A percentile compares a stretch with the other conserved stretches of the same genome.
phyloP scores from a whole-genome alignment of 2,888 invertebrate genomes.

The Coleophora flavipennella region DNA sequence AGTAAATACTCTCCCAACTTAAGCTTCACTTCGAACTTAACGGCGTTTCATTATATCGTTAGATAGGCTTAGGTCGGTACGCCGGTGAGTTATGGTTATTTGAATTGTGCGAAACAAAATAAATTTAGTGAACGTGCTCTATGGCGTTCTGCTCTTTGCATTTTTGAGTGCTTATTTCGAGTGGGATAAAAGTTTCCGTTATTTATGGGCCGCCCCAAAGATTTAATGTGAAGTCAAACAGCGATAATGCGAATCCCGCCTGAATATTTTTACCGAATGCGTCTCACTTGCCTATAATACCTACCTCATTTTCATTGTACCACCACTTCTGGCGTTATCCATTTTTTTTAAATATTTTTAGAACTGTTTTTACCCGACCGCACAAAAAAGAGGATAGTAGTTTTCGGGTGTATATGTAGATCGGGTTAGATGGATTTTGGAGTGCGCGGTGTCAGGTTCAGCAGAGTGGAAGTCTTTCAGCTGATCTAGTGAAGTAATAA shows the following conservation, averaged over 20 bases:
- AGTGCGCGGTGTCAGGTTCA: no score
- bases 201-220: slow-evolving; percentile 66
- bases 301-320: not conserved
- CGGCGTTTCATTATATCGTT: slow-evolving; percentile 70
- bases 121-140: slow-evolving; percentile 72
- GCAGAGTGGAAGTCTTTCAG: no score
- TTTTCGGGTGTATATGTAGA: no score
- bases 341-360: no score
- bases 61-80: slow-evolving; percentile 63
- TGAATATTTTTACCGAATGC: slow-evolving; percentile 45
- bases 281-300: slow-evolving; percentile 4
- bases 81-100: slow-evolving; percentile 70
- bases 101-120: slow-evolving; percentile 73
- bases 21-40: slow-evolving; percentile 59
- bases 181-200: slow-evolving; percentile 70
- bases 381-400: slow-evolving; percentile 13
- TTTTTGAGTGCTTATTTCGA: slow-evolving; percentile 73
- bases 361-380: not conserved
- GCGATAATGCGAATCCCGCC: slow-evolving; percentile 63
- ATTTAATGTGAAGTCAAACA: slow-evolving; percentile 72
- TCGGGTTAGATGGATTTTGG: no score
- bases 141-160: slow-evolving; percentile 71
- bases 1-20: slow-evolving; percentile 59
- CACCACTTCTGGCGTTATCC: no score
- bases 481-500: no score